phyloP scores from a whole-genome alignment of 2,888 invertebrate genomes.

The Trissolcus japonicus region DNA sequence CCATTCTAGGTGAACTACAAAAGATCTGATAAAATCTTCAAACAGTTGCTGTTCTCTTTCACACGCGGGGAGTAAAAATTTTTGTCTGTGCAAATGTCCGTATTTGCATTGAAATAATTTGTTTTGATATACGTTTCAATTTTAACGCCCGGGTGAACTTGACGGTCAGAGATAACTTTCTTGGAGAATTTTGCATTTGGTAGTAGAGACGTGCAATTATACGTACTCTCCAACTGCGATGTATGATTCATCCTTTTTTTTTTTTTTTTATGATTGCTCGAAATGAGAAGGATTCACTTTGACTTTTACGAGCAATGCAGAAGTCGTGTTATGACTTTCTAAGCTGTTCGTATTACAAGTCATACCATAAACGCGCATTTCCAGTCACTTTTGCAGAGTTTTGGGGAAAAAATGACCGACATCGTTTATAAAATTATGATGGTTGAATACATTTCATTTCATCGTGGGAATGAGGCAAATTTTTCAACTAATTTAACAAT shows the following conservation, averaged over 20 bases:
- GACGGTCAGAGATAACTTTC: constrained; percentile 16
- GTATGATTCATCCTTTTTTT: not conserved
- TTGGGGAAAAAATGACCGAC: not conserved
- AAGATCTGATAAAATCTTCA: too few species aligned
- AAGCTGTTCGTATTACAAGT: constrained; percentile 24
- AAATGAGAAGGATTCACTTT: constrained; percentile 33
- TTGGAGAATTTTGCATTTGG: constrained; percentile 27
- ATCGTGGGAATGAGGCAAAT: not conserved
- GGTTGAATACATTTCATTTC: not conserved
- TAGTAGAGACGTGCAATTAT: not conserved
- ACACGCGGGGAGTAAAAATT: too few species aligned
- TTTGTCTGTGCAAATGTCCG: too few species aligned
- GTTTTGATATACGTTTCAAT: too few species aligned
- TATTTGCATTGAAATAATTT: too few species aligned
- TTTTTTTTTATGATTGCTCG: constrained; percentile 20
- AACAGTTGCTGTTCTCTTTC: too few species aligned
- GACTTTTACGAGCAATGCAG: constrained; percentile 4
- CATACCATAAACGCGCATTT: constrained; percentile 13
- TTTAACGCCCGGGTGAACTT: too few species aligned
- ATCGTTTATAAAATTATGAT: constrained; percentile 1
- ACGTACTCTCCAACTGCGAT: too few species aligned
- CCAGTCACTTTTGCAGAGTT: constrained; percentile 9
- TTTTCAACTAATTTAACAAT: too few species aligned
- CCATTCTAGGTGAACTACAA: too few species aligned
- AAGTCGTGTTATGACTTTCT: constrained; percentile 35